These are phyloP conservation scores for Lithobates sylvaticus DNA, from an alignment of 2,797 vertebrate species.

Conservation along the genomic window DNA sequence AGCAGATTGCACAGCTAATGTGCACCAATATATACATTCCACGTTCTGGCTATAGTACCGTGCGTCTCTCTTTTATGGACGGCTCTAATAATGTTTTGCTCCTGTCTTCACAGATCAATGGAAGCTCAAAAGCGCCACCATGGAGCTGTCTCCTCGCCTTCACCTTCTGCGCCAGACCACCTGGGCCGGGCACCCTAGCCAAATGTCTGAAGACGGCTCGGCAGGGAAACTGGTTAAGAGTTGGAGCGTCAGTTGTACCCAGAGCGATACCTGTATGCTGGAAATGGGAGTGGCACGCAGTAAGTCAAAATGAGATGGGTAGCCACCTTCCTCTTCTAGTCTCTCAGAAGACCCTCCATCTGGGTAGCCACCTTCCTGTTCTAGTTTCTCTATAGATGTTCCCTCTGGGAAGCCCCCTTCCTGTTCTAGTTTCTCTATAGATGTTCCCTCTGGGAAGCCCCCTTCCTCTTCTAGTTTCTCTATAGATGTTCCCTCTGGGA, in stretches of 20 bases:
- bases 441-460: too few relatives aligned
- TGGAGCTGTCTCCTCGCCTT: constrained; percentile 64
- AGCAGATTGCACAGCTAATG: too few relatives aligned
- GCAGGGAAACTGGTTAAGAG: constrained; percentile 82
- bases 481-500: too few relatives aligned
- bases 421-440: too few relatives aligned
- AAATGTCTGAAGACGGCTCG: constrained; percentile 78
- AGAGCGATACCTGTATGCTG: constrained; percentile 59
- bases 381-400: too few relatives aligned
- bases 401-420: too few relatives aligned
- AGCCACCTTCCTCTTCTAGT: too few relatives aligned
- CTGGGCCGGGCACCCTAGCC: constrained; percentile 87
- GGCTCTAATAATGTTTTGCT: background rate
- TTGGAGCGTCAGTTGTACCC: constrained; percentile 76
- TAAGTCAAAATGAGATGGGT: constrained; percentile 68
- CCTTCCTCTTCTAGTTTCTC: too few relatives aligned
- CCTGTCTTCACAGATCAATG: constrained; percentile 53
- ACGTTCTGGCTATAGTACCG: too few relatives aligned
- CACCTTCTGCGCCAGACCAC: constrained; percentile 88
- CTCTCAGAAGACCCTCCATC: too few relatives aligned
- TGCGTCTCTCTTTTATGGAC: background rate
- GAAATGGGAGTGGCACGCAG: constrained; percentile 68
- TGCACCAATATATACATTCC: too few relatives aligned
- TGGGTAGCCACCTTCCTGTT: too few relatives aligned
- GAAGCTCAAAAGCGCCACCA: constrained; percentile 20